phyloP scores from a whole-genome alignment of 2,113 vertebrate genomes.

The Podiceps cristatus region DNA sequence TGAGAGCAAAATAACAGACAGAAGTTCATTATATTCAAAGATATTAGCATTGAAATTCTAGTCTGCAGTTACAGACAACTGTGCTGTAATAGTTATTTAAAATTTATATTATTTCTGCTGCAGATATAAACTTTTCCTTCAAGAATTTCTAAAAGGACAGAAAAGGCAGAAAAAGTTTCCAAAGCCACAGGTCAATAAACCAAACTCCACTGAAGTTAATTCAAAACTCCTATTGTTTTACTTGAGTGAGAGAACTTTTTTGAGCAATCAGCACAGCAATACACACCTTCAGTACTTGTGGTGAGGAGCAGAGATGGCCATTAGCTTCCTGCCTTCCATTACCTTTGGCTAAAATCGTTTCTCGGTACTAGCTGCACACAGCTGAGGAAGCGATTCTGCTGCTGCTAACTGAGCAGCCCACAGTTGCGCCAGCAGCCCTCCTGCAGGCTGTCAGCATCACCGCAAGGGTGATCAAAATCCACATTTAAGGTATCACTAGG shows the following conservation, averaged over 20 bases:
- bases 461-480: not conserved
- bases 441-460: not conserved
- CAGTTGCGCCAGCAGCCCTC: not conserved
- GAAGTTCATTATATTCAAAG: constrained; percentile 57
- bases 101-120: constrained; percentile 46
- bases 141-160: not conserved
- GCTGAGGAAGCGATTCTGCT: not conserved
- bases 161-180: constrained; percentile 10
- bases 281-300: not conserved
- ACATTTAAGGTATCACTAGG: not conserved
- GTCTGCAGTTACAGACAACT: constrained; percentile 16
- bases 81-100: constrained; percentile 28
- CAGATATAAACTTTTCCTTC: constrained; percentile 10
- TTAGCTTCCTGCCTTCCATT: not conserved
- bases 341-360: not conserved
- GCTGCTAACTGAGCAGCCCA: not conserved
- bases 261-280: not conserved
- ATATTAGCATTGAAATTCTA: constrained; percentile 18
- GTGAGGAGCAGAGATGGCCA: not conserved
- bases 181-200: not conserved
- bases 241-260: not conserved
- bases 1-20: constrained; percentile 37
- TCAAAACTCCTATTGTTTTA: not conserved
- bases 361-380: not conserved
- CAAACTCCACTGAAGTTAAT: not conserved